Evolutionary conservation across 2,113 vertebrate species (phyloP).

Genomic region (Elephantulus edwardii): DNA sequence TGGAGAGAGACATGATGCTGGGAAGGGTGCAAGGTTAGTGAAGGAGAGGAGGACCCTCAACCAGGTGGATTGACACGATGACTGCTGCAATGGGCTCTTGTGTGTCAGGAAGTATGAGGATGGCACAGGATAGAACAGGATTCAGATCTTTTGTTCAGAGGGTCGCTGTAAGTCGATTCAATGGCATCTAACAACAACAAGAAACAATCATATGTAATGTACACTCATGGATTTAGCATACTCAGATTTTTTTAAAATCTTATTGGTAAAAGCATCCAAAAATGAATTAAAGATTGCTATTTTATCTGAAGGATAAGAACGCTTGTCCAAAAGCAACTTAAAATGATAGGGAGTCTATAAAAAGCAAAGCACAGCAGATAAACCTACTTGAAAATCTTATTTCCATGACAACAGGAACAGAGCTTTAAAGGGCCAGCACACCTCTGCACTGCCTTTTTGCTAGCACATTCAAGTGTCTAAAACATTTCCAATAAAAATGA

Average conservation of each 20-base stretch:
- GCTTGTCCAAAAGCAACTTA: conserved; percentile 77
- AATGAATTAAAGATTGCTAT: conserved; percentile 55
- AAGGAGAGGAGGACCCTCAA: too few species aligned
- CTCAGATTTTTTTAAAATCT: conserved; percentile 56
- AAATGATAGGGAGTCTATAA: conserved; percentile 78
- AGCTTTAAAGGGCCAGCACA: conserved; percentile 77
- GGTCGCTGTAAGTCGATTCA: too few species aligned
- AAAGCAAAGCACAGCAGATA: conserved; percentile 81
- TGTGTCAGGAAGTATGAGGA: too few species aligned
- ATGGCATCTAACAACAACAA: too few species aligned
- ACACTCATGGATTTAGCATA: neutral
- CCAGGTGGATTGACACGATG: too few species aligned
- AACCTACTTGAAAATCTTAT: conserved; percentile 79
- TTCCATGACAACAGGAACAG: conserved; percentile 86
- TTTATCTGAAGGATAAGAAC: conserved; percentile 69
- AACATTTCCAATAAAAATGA: conserved; percentile 7
- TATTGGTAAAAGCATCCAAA: conserved; percentile 53
- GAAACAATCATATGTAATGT: neutral
- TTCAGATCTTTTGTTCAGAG: too few species aligned
- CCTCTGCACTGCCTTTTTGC: conserved; percentile 66
- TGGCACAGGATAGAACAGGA: too few species aligned
- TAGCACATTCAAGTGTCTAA: neutral
- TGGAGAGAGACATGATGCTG: too few species aligned
- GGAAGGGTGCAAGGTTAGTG: too few species aligned
- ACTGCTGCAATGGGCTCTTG: too few species aligned